These are phyloP conservation scores for Pandion haliaetus DNA, from an alignment of 2,113 vertebrate genomes.

Conservation along the genomic window DNA sequence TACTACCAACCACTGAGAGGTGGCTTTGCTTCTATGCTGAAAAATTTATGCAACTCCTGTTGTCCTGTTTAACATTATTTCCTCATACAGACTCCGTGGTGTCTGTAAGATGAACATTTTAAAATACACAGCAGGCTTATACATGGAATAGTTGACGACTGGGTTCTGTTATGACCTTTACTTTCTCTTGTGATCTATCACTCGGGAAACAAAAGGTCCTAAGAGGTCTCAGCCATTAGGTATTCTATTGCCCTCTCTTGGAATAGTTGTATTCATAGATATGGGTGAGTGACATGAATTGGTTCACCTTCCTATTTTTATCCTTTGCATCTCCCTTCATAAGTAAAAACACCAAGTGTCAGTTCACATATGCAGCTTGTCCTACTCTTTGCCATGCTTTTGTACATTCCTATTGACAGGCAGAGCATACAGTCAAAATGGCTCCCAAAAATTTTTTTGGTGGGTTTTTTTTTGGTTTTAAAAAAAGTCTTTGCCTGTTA, in stretches of 20 bases:
- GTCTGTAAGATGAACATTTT: neutral
- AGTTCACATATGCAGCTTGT: neutral
- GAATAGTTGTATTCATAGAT: neutral
- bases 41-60: neutral
- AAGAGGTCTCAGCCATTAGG: neutral
- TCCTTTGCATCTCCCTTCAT: neutral
- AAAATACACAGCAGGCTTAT: slow-evolving; percentile 6
- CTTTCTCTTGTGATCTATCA: neutral
- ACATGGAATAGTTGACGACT: neutral
- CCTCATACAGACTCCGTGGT: neutral
- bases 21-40: neutral
- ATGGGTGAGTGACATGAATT: neutral
- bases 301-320: neutral
- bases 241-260: neutral
- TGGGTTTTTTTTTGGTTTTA: neutral
- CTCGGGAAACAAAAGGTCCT: slow-evolving; percentile 19
- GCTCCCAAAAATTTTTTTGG: neutral
- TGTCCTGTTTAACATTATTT: slow-evolving; percentile 17
- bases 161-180: slow-evolving; percentile 6
- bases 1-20: neutral
- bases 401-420: neutral
- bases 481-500: neutral
- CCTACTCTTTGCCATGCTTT: neutral
- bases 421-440: neutral
- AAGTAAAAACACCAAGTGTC: neutral